Evolutionary conservation across 2,113 vertebrate genomes (phyloP).

Genomic region (Heliornis fulica): DNA sequence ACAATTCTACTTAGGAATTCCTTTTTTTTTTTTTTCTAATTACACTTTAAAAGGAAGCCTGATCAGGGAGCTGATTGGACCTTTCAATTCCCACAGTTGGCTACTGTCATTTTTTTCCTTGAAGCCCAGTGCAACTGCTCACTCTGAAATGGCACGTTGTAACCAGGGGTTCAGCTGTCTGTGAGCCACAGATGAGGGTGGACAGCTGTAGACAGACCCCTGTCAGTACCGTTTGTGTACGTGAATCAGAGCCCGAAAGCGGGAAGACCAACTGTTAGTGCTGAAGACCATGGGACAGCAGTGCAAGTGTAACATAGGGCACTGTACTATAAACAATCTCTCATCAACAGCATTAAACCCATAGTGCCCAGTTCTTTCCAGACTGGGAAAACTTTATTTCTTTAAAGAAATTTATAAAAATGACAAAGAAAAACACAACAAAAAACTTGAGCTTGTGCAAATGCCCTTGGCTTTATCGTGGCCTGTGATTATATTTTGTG

Average conservation of each 20-base stretch:
- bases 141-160: not conserved
- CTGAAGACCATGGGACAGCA: not conserved
- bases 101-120: not conserved
- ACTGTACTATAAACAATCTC: not conserved
- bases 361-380: not conserved
- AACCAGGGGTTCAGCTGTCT: not conserved
- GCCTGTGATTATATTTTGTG: not conserved
- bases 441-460: fast-evolving
- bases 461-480: not conserved
- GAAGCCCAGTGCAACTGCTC: not conserved
- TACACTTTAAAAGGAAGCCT: not conserved
- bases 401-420: not conserved
- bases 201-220: not conserved
- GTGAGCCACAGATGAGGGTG: not conserved
- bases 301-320: not conserved
- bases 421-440: not conserved
- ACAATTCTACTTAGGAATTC: not conserved
- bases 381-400: not conserved
- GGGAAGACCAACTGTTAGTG: not conserved
- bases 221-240: not conserved
- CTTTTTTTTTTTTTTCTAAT: not conserved
- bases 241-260: fast-evolving
- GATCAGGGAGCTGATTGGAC: not conserved
- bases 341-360: not conserved
- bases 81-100: not conserved